These are phyloP conservation scores for Acanthurus lineatus DNA, from an alignment of 2,797 vertebrate species.

Conservation along the genomic window DNA sequence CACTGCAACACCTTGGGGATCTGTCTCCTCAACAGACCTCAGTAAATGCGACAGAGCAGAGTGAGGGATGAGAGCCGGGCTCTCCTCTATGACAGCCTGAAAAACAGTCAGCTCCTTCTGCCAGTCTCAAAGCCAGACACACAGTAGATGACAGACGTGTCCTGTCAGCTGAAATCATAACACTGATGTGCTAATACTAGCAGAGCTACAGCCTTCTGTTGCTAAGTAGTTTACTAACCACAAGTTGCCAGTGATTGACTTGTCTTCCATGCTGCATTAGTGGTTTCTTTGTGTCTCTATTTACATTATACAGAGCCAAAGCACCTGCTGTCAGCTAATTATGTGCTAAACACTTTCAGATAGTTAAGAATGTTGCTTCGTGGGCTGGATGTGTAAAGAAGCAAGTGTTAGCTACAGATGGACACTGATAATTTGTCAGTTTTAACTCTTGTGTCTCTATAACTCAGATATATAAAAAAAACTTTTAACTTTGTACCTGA, in stretches of 20 bases:
- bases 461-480: too few relatives aligned
- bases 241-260: conserved; percentile 16
- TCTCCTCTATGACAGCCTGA: conserved; percentile 62
- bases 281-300: conserved; percentile 12
- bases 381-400: not conserved
- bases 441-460: too few relatives aligned
- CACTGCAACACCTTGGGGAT: conserved; percentile 26
- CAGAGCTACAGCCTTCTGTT: conserved; percentile 15
- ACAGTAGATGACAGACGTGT: conserved; percentile 59
- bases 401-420: too few relatives aligned
- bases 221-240: conserved; percentile 28
- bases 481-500: not conserved
- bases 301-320: conserved; percentile 14
- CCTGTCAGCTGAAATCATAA: conserved; percentile 53
- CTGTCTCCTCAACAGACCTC: conserved; percentile 3
- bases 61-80: conserved; percentile 34
- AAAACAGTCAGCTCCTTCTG: conserved; percentile 55
- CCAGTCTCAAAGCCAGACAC: conserved; percentile 47
- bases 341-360: conserved; percentile 2
- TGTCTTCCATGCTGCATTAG: not conserved
- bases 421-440: too few relatives aligned
- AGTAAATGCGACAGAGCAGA: conserved; percentile 28
- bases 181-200: conserved; percentile 38
- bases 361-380: too few relatives aligned
- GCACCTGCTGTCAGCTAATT: conserved; percentile 11